A percentile compares a stretch with the other conserved stretches of the same genome.
Conservation (phyloP, 2,113 vertebrate genomes). For the Polypterus bichir region DNA sequence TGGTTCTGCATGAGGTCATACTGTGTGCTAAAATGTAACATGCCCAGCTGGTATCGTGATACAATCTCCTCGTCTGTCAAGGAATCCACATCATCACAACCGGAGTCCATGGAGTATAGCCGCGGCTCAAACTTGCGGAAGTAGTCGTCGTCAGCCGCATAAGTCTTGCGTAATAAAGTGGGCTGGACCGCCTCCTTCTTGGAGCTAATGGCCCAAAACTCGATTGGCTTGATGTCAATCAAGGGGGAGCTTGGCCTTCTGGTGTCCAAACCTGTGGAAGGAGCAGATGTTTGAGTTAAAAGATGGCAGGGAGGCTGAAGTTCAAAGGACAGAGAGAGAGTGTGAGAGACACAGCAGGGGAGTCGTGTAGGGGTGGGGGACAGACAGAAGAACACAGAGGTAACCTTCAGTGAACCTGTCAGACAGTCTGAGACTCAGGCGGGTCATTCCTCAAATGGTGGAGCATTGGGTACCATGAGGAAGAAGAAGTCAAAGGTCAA, state of each 20-base stretch:
- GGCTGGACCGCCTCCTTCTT: constrained; percentile 75
- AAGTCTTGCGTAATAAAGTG: constrained; percentile 53
- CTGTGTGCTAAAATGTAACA: constrained; percentile 80
- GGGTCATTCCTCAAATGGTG: too few relatives aligned
- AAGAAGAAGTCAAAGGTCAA: too few relatives aligned
- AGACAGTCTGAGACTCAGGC: too few relatives aligned
- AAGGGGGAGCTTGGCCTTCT: constrained; percentile 66
- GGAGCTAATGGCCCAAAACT: constrained; percentile 66
- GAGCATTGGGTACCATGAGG: too few relatives aligned
- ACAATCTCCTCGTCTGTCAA: constrained; percentile 76
- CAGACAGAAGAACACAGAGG: too few relatives aligned
- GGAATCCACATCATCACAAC: constrained; percentile 62
- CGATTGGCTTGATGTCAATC: constrained; percentile 68
- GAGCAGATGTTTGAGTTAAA: accelerated
- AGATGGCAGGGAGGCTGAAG: not conserved
- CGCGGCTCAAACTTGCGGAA: constrained; percentile 69
- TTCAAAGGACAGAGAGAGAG: accelerated
- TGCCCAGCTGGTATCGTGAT: constrained; percentile 70
- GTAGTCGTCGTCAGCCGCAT: constrained; percentile 58
- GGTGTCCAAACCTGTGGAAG: constrained; percentile 51
- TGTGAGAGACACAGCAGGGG: not conserved
- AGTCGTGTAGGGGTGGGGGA: not conserved
- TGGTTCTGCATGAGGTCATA: constrained; percentile 71
- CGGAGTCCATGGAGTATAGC: constrained; percentile 63
- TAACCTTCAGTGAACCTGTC: too few relatives aligned